A percentile compares a stretch with the other conserved stretches of the same genome.
These are phyloP conservation scores for Benitochromis conjunctus DNA, from an alignment of 2,113 vertebrate species.

Conservation along the genomic window DNA sequence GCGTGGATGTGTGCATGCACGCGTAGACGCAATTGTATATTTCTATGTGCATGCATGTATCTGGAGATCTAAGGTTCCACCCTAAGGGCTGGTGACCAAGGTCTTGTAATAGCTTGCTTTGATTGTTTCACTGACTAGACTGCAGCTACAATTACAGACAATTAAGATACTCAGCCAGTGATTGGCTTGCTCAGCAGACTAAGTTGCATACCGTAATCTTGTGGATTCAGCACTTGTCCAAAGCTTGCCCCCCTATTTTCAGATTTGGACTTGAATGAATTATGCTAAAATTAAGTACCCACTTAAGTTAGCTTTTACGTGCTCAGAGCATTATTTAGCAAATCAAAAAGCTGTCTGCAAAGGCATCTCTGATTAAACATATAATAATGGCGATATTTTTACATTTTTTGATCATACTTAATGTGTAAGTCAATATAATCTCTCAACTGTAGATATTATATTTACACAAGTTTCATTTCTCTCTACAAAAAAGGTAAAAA, in stretches of 20 bases:
- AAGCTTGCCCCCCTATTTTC: not conserved
- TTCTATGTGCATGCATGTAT: not conserved
- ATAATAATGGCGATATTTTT: not conserved
- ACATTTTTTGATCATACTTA: not conserved
- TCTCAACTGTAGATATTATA: not conserved
- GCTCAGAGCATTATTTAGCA: not conserved
- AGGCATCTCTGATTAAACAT: not conserved
- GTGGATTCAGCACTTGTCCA: constrained; percentile 2
- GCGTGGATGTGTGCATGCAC: not conserved
- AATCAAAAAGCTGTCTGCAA: not conserved
- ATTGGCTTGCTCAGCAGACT: not conserved
- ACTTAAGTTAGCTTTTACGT: not conserved
- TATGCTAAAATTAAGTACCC: not conserved
- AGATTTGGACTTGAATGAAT: not conserved
- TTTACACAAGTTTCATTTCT: constrained; percentile 62
- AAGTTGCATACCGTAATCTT: not conserved
- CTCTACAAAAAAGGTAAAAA: constrained; percentile 3
- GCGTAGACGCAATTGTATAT: not conserved
- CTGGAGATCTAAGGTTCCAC: constrained; percentile 11
- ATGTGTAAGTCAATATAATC: not conserved
- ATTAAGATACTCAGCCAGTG: constrained; percentile 34
- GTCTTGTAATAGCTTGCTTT: constrained; percentile 50
- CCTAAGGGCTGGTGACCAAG: constrained; percentile 29
- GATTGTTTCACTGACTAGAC: constrained; percentile 44
- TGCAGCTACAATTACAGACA: constrained; percentile 43